phyloP scores from a whole-genome alignment of 2,797 vertebrate genomes.

The Hydrophis major region DNA sequence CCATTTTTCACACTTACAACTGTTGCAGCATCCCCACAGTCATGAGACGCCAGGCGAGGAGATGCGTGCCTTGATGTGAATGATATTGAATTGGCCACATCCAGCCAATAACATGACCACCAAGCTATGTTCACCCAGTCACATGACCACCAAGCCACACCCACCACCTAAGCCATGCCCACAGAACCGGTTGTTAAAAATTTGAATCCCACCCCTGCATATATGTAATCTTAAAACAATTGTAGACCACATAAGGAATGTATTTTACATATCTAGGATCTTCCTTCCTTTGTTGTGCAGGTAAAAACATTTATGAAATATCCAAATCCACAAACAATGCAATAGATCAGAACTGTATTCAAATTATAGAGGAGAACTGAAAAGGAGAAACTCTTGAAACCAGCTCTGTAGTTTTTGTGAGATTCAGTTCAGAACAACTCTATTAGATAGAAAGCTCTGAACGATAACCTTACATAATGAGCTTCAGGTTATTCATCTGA shows the following conservation, averaged over 20 bases:
- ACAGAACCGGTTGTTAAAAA: too few species aligned
- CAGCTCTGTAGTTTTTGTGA: neutral
- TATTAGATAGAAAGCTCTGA: neutral
- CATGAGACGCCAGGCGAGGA: too few species aligned
- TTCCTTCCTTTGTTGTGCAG: neutral
- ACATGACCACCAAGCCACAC: too few species aligned
- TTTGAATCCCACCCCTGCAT: too few species aligned
- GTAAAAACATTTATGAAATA: neutral
- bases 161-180: too few species aligned
- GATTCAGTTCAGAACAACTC: neutral
- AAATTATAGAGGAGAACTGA: neutral
- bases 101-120: too few species aligned
- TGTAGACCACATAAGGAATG: neutral
- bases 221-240: neutral
- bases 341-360: neutral
- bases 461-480: neutral
- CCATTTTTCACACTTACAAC: too few species aligned
- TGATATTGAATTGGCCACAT: too few species aligned
- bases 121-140: too few species aligned
- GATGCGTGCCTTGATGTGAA: too few species aligned
- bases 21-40: too few species aligned
- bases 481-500: neutral
- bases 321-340: neutral
- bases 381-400: neutral
- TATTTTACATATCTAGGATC: neutral